Evolutionary conservation across 2,888 invertebrate species (phyloP), one percentile per base, ranked within the genome.

Genomic region (Pristionchus exspectatus): DNA sequence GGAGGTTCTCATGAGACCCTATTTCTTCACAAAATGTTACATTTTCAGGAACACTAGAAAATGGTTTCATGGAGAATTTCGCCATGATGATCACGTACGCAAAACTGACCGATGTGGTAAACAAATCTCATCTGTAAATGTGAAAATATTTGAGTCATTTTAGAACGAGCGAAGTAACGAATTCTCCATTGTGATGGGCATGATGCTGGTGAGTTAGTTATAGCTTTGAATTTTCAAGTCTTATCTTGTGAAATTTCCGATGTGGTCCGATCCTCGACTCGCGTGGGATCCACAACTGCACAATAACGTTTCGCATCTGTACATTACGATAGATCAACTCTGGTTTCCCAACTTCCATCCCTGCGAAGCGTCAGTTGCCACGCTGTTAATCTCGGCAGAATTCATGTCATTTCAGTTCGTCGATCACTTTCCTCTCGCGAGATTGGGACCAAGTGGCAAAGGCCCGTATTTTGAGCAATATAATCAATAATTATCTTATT

Each of bases 291-390:
- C 81, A 2, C 81, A 1, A 3, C 3, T 27, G 4, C n/a, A 81
- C 81, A 50, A 50, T 18, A 81, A 81, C 18, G 9, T 81, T 27
- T 14, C 81, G 14, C 81, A 54, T 14, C n/a, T 81, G n/a, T 81
- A 81, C 27, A 24, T 81, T 10, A 27, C 81, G 10, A 50, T 81
- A 7, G 50, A 27, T 12, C n/a, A 81, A 9, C 50, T 81, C 27
- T 81, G 81, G 81, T 81, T 81, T 27, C 81, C 81, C 18, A 81
- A 81, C 27, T 81, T 81, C 24, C 81, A 81, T 54, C 81, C 81
- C 5, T 81, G 81, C 81, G 50, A 44, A 50, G 50, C 81, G 81
- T 81, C 0, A 54, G 81, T 81, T 27, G 1, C n/a, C n/a, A n/a
- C n/a, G n/a, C n/a, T n/a, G n/a, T n/a, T n/a, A n/a, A n/a, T n/a